Evolutionary conservation across 37 sponge, comb jelly and placozoan species (phyloP).

Genomic region (Hormiphora californensis): DNA sequence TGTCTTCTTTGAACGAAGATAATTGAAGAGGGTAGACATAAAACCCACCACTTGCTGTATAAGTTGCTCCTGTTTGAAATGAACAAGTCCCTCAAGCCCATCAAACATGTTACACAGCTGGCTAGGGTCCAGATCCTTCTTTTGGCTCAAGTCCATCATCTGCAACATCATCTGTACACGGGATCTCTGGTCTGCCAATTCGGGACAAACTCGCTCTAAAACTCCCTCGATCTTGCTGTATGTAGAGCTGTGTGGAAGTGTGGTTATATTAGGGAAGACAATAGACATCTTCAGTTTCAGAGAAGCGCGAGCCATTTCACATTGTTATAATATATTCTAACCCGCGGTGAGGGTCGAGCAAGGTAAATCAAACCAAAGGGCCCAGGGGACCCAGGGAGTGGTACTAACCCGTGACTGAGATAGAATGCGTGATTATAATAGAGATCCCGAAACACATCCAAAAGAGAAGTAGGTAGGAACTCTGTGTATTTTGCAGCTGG

Average conservation of each 20-base stretch:
- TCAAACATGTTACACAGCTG: not conserved
- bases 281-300: no score
- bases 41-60: slow-evolving; percentile 28
- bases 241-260: no score
- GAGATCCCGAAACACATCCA: slow-evolving; percentile 27
- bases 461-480: not conserved
- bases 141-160: slow-evolving; percentile 16
- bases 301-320: no score
- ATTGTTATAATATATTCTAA: no score
- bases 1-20: no score
- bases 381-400: no score
- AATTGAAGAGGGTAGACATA: no score
- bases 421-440: not conserved
- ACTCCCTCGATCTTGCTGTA: slow-evolving; percentile 10
- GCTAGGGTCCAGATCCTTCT: no score
- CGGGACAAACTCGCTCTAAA: not conserved
- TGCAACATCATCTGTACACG: slow-evolving; percentile 7
- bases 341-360: no score
- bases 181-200: not conserved
- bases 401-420: slow-evolving; percentile 7
- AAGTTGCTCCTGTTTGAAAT: slow-evolving; percentile 24
- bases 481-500: slow-evolving; percentile 39
- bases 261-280: no score
- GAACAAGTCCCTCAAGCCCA: not conserved
- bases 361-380: no score